A percentile compares a stretch with the other conserved stretches of the same genome.
phyloP scores from a whole-genome alignment of 1,140 invertebrate genomes.

The Drosophila saltans region DNA sequence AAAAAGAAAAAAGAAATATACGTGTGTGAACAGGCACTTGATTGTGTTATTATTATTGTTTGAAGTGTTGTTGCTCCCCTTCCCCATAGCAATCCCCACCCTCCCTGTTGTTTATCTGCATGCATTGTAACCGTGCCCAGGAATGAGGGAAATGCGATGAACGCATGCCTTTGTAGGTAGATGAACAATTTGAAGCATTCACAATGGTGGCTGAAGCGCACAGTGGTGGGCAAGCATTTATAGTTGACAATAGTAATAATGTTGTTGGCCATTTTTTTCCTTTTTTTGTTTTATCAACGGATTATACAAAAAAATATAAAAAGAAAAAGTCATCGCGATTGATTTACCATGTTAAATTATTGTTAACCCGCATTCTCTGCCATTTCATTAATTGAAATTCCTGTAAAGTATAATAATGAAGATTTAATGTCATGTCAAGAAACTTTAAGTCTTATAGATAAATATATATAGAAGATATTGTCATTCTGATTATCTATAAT shows the following conservation, averaged over 20 bases:
- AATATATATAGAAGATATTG: no score
- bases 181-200: neutral
- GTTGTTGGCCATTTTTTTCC: neutral
- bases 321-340: no score
- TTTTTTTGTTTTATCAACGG: neutral
- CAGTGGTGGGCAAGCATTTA: conserved; percentile 2
- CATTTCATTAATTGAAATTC: no score
- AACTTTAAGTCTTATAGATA: no score
- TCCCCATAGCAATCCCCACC: no score
- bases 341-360: neutral
- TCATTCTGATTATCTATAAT: no score
- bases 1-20: neutral
- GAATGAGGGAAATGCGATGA: neutral
- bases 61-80: conserved; percentile 71
- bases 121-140: conserved; percentile 54
- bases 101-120: conserved; percentile 67
- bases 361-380: no score
- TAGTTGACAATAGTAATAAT: conserved; percentile 2
- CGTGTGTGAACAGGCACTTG: conserved; percentile 77
- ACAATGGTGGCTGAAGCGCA: neutral
- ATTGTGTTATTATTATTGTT: conserved; percentile 82
- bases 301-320: neutral
- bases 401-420: no score
- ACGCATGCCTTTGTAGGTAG: neutral
- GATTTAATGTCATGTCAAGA: no score